phyloP scores from a whole-genome alignment of 2,888 invertebrate species.

The Tetragonula carbonaria region DNA sequence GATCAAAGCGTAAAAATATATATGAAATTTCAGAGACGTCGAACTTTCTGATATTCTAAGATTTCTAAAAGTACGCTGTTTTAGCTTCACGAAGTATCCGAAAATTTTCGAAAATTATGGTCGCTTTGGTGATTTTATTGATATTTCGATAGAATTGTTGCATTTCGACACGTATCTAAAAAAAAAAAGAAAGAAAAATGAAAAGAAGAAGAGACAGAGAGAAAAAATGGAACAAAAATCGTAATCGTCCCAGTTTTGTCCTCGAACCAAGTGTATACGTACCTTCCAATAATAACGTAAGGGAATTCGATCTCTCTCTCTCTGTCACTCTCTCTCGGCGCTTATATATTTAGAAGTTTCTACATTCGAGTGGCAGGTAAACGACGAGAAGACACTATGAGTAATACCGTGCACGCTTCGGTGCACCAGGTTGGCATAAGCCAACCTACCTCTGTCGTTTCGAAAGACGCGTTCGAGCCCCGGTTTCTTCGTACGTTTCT shows the following conservation, averaged over 20 bases:
- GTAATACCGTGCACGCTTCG: conserved; percentile 19
- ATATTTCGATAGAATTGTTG: too few species aligned
- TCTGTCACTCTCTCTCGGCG: not conserved
- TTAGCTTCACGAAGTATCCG: too few species aligned
- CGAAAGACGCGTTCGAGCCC: conserved; percentile 22
- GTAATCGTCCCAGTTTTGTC: not conserved
- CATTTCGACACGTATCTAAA: too few species aligned
- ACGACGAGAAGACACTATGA: not conserved
- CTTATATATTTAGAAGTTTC: conserved; percentile 27
- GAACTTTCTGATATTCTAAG: too few species aligned
- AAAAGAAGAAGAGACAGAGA: too few species aligned
- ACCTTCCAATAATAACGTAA: not conserved
- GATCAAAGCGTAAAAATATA: too few species aligned
- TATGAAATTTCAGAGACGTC: too few species aligned
- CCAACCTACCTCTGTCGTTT: conserved; percentile 45
- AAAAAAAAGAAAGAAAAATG: too few species aligned
- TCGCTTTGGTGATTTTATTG: too few species aligned
- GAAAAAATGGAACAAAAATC: too few species aligned
- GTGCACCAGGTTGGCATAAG: conserved; percentile 36
- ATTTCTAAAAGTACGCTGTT: too few species aligned
- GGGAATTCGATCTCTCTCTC: not conserved
- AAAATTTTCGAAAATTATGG: too few species aligned
- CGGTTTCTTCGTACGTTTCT: not conserved
- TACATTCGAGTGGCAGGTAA: conserved; percentile 1
- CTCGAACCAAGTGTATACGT: not conserved